These are phyloP conservation scores for Anolis apletophallus DNA, from an alignment of 2,797 vertebrate genomes.

Conservation along the genomic window DNA sequence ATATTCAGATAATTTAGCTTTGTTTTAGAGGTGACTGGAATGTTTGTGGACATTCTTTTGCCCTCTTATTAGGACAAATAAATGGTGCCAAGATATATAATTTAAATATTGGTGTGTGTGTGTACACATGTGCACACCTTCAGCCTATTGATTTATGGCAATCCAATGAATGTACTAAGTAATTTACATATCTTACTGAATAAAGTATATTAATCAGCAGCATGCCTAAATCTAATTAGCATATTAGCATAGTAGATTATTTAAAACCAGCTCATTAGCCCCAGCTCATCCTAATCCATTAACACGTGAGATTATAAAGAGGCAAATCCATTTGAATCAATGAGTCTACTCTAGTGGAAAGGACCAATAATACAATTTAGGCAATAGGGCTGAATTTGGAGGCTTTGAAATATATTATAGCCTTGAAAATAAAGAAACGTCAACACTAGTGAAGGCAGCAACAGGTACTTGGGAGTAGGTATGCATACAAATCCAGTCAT, in stretches of 20 bases:
- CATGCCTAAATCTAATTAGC: neutral
- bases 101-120: neutral
- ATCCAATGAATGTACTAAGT: too few species aligned
- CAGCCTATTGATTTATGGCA: too few species aligned
- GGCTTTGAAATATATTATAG: neutral
- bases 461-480: neutral
- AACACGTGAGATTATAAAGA: too few species aligned
- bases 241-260: neutral
- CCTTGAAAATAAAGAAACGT: neutral
- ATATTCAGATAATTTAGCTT: neutral
- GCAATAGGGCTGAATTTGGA: neutral
- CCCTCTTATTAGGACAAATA: neutral
- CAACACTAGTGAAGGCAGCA: too few species aligned
- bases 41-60: neutral
- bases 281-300: too few species aligned
- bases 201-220: neutral
- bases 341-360: too few species aligned
- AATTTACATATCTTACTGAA: neutral
- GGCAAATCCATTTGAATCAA: too few species aligned
- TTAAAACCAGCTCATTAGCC: too few species aligned
- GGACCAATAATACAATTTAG: too few species aligned
- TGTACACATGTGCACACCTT: too few species aligned
- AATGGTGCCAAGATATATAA: neutral
- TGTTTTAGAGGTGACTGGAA: neutral
- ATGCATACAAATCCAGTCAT: too few species aligned